Base-by-base conservation (phyloP, 2,113 vertebrate genomes). In the Phrynocephalus versicolor region DNA sequence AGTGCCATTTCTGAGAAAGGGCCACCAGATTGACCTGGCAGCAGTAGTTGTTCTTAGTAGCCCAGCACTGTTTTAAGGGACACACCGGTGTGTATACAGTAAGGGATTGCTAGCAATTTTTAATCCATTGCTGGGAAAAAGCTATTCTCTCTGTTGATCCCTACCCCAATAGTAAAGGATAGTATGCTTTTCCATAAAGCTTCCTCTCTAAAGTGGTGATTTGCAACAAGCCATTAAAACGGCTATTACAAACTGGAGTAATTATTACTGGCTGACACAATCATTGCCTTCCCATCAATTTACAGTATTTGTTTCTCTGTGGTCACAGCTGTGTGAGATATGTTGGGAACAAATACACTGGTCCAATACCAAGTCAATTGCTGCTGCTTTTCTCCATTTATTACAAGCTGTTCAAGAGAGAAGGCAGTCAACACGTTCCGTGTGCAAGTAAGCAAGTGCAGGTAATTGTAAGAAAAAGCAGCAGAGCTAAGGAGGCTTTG, bases 51-150 rank as follows among this genome's bases (percentile, higher is more conserved):
- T 65, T 67, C 7, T 19, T 58, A n/a, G 5, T 70, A 79, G 60
- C 13, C 9, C 21, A 19, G 35, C 60, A 35, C 33, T 30, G 70
- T 39, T 83, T 73, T 73, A 41, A 73, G 12, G 4, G 13, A 30
- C 35, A 71, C 23, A 30, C 35, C 6, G 13, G 25, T 41, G 25
- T 41, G 6, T 27, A 58, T 58, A 16, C 2, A 57, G 64, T 89
- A 82, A 91, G 62, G 88, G 85, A 67, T 92, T 92, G 88, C 89
- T 81, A 80, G 2, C 76, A 82, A 74, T 85, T 86, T 79, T 85
- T 82, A 60, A 83, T 19, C 81, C 67, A 83, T 70, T 85, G 88
- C 77, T 83, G 72, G 72, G 77, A 87, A 55, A 35, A 76, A 35
- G 7, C n/a, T 62, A 23, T 33, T n/a, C 51, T 45, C 57, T 60